A percentile compares a stretch with the other conserved stretches of the same genome.
Evolutionary conservation across 2,797 vertebrate species (phyloP).

Genomic region (Merluccius polli): DNA sequence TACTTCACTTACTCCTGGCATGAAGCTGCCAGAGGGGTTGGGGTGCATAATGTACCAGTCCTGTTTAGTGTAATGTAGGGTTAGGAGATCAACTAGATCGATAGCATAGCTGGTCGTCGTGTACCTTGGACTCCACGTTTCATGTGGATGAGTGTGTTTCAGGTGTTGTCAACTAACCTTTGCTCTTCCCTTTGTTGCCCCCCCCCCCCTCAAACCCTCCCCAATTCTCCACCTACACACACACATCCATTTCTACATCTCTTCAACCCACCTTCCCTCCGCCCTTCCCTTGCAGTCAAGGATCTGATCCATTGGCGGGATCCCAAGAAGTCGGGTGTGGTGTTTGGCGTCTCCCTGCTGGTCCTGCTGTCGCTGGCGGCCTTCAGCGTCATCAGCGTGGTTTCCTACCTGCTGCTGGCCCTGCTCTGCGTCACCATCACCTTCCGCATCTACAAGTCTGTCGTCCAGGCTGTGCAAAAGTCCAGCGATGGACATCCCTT

Average conservation of each 20-base stretch:
- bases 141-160: background rate
- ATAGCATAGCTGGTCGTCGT: background rate
- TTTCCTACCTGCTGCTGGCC: slow-evolving; percentile 87
- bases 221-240: background rate
- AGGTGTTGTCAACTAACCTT: background rate
- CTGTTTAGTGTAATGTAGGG: background rate
- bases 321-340: slow-evolving; percentile 85
- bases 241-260: too few species aligned
- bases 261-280: background rate
- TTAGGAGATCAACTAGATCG: background rate
- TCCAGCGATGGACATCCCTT: slow-evolving; percentile 88
- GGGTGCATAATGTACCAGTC: background rate
- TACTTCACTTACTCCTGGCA: background rate
- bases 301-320: slow-evolving; percentile 90
- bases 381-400: slow-evolving; percentile 90
- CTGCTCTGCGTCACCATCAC: slow-evolving; percentile 90
- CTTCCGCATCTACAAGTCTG: slow-evolving; percentile 91
- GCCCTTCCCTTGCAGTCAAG: slow-evolving; percentile 66
- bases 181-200: background rate
- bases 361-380: slow-evolving; percentile 88
- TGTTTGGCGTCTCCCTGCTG: slow-evolving; percentile 83
- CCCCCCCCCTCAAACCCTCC: background rate
- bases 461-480: slow-evolving; percentile 91
- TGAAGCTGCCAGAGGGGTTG: background rate
- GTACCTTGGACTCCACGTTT: background rate